phyloP scores from a whole-genome alignment of 2,113 vertebrate genomes.

The Dipodomys ordii region DNA sequence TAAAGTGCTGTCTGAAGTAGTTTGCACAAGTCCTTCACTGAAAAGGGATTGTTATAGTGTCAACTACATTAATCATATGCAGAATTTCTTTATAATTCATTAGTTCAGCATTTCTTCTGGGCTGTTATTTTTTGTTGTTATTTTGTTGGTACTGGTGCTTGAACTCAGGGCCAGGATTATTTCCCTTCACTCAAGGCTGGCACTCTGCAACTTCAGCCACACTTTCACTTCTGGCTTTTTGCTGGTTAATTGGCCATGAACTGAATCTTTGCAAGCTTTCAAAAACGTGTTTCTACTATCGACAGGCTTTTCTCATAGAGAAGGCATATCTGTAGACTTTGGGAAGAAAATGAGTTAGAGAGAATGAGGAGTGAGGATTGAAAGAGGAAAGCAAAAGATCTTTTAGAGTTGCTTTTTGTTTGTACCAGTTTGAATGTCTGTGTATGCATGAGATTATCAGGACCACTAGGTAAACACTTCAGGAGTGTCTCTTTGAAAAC shows the following conservation, averaged over 20 bases:
- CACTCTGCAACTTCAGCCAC: too few relatives aligned
- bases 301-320: background rate
- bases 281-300: background rate
- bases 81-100: conserved; percentile 13
- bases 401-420: conserved; percentile 52
- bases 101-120: background rate
- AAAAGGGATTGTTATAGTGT: background rate
- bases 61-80: background rate
- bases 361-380: background rate
- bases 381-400: background rate
- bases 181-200: too few relatives aligned
- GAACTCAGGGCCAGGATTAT: too few relatives aligned
- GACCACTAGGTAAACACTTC: conserved; percentile 49
- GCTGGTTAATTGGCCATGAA: background rate
- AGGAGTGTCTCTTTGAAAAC: conserved; percentile 56
- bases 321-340: background rate
- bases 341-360: background rate
- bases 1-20: background rate
- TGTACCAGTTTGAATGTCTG: conserved; percentile 35
- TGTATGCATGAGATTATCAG: conserved; percentile 27
- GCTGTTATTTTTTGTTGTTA: too few relatives aligned
- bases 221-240: too few relatives aligned
- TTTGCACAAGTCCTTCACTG: background rate
- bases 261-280: background rate
- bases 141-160: too few relatives aligned